Conservation (phyloP, 2,888 invertebrate species). For the Hydrotaea cyrtoneurina region DNA sequence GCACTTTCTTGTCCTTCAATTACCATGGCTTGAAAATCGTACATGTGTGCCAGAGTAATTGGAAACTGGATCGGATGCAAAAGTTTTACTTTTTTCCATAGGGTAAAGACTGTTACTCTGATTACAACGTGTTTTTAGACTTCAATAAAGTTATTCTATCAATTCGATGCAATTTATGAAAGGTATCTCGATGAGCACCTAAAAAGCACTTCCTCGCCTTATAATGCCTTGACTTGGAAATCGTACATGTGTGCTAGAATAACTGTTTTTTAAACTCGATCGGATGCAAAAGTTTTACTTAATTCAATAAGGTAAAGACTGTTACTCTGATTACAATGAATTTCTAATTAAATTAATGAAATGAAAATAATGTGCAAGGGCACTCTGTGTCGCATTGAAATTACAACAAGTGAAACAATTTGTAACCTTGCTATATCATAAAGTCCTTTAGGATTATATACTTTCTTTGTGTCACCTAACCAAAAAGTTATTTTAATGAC, state of each 20-base stretch:
- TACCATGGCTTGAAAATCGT: slow-evolving; percentile 70
- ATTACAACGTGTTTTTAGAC: slow-evolving; percentile 62
- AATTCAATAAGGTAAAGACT: not conserved
- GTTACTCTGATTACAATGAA: too few relatives aligned
- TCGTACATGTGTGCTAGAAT: slow-evolving; percentile 71
- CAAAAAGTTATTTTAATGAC: slow-evolving; percentile 52
- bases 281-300: slow-evolving; percentile 66
- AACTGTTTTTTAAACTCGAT: slow-evolving; percentile 42
- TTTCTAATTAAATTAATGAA: too few relatives aligned
- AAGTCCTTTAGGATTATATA: not conserved
- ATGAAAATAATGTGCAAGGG: slow-evolving; percentile 57
- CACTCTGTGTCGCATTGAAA: slow-evolving; percentile 67
- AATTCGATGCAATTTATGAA: slow-evolving; percentile 79
- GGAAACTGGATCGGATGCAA: slow-evolving; percentile 62
- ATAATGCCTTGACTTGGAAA: too few relatives aligned
- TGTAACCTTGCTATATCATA: slow-evolving; percentile 47
- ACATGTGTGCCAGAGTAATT: slow-evolving; percentile 70
- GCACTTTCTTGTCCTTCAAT: slow-evolving; percentile 64
- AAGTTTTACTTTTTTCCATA: slow-evolving; percentile 60
- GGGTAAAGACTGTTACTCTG: slow-evolving; percentile 58
- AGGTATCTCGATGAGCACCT: slow-evolving; percentile 36
- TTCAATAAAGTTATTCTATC: slow-evolving; percentile 21
- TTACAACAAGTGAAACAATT: slow-evolving; percentile 53
- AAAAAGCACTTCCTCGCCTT: too few relatives aligned
- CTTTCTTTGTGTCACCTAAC: not conserved